A percentile compares a stretch with the other conserved stretches of the same genome.
These are phyloP conservation scores for Leucophenga varia DNA, from an alignment of 1,140 invertebrate genomes.

Conservation along the genomic window DNA sequence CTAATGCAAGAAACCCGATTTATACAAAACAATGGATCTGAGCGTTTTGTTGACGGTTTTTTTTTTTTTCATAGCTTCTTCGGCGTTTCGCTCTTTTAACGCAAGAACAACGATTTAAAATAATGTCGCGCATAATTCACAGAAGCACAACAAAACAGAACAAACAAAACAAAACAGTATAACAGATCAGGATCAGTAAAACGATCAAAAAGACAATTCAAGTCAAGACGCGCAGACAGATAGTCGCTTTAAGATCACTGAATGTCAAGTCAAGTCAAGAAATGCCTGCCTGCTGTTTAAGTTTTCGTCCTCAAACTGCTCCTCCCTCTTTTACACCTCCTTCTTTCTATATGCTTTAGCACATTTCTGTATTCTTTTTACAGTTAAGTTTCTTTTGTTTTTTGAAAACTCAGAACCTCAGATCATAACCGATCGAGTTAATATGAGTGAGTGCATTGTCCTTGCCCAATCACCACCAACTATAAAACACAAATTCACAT, in stretches of 20 bases:
- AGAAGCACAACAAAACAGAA: slow-evolving; percentile 25
- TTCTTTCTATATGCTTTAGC: no score
- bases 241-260: slow-evolving; percentile 4
- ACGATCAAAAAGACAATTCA: no score
- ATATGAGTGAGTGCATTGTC: slow-evolving; percentile 24
- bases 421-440: no score
- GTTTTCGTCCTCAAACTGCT: slow-evolving; percentile 37
- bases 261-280: no score
- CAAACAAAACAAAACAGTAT: no score
- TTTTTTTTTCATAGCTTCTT: slow-evolving; percentile 7
- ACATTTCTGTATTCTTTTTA: no score
- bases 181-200: no score
- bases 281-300: background rate
- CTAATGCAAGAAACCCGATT: background rate
- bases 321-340: no score
- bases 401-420: no score
- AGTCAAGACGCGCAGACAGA: no score
- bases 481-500: no score
- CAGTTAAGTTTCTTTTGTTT: slow-evolving; percentile 50
- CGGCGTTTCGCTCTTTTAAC: slow-evolving; percentile 51
- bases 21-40: background rate
- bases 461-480: no score
- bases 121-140: slow-evolving; percentile 54
- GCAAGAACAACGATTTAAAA: slow-evolving; percentile 51
- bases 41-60: background rate